A percentile compares a stretch with the other conserved stretches of the same genome.
These are phyloP conservation scores for Melanerpes aurifrons DNA, from an alignment of 2,113 vertebrate species.

Conservation along the genomic window DNA sequence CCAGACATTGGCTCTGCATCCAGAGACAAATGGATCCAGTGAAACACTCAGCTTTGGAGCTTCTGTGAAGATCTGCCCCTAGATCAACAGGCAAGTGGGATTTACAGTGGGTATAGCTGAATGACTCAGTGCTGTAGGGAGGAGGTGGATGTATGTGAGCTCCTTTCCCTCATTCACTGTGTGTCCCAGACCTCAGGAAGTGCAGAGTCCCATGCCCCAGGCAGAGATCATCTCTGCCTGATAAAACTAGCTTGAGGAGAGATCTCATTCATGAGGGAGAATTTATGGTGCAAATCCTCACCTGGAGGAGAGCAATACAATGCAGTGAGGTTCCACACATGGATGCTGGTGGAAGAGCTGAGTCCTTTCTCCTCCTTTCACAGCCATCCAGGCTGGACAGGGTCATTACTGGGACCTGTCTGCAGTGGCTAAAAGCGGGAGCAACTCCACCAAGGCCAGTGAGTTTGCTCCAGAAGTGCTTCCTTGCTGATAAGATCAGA, in stretches of 20 bases:
- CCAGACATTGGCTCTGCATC: neutral
- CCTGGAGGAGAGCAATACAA: neutral
- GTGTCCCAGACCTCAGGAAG: neutral
- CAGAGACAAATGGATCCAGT: neutral
- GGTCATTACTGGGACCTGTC: neutral
- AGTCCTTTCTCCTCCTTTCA: neutral
- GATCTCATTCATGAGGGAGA: rapidly evolving
- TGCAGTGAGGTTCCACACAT: neutral
- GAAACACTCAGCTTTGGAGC: neutral
- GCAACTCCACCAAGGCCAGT: neutral
- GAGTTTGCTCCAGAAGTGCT: neutral
- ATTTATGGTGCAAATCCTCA: neutral
- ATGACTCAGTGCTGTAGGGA: neutral
- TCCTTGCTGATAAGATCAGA: neutral
- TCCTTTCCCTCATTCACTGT: neutral
- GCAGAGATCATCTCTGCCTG: neutral
- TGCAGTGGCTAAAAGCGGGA: neutral
- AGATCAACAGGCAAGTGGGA: neutral
- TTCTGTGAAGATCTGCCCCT: neutral
- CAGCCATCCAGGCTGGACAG: neutral
- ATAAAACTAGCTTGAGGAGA: neutral
- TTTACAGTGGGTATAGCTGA: neutral
- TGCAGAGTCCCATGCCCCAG: neutral
- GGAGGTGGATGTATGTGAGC: neutral
- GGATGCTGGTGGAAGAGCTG: neutral